Base-by-base conservation (phyloP, 1,140 invertebrate species). In the Pygmarrhopalites habei region DNA sequence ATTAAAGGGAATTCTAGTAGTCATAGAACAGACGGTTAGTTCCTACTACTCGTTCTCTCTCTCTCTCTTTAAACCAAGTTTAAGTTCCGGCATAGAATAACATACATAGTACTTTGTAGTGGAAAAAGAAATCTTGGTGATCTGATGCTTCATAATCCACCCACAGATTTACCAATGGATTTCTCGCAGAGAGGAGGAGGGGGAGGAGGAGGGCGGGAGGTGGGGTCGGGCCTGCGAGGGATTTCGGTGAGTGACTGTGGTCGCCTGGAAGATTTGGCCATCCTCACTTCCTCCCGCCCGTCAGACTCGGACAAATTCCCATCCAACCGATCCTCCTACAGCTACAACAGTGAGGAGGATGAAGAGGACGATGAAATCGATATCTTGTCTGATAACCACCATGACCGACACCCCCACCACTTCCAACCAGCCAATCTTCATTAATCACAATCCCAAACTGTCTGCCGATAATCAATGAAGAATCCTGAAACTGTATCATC, bases 321-420 rank as follows among this genome's bases (percentile, higher is more conserved):
- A 47, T 63, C 56, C 21, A 62, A 66, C 19, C 29, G 56, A 41
- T 68, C 66, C n/a, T 57, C 66, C 51, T 63, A 51, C 35, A 68
- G 55, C 26, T 60, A 62, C 46, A 62, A 56, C 29, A 49, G 32
- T 10, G 62, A 65, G 26, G 63, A 66, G 29, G 65, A 67, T 21
- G 65, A 66, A 23, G 61, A 66, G 2, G 68, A 66, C 7, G 69
- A 68, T 56, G 69, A 71, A 32, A 71, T 71, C 62, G 69, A 71
- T 30, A 65, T 71, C 30, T 21, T 68, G 15, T 55, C 66, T 15
- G 66, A 67, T 46, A 17, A 25, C 7, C 28, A 57, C 41, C 10
- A 15, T 4, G 43, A 59, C 4, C 14, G 55, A 14, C 26, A 57
- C 25, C 21, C n/a, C 39, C 14, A 14, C 2, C 7, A 3, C 15